A percentile compares a stretch with the other conserved stretches of the same genome.
Conservation (phyloP, 2,888 invertebrate species). For the Flexamia atlantica region DNA sequence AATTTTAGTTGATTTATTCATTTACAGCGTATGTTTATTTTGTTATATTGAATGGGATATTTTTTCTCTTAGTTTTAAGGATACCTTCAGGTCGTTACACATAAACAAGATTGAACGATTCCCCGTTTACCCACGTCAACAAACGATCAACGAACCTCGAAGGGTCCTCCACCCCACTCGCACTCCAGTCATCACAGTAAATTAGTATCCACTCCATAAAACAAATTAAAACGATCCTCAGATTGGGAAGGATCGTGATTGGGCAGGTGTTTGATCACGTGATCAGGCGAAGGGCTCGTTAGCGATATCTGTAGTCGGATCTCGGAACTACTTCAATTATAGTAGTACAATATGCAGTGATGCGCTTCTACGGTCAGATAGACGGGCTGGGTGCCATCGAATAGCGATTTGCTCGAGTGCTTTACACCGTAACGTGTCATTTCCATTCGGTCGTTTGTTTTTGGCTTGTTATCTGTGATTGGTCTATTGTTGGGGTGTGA, state of each 20-base stretch:
- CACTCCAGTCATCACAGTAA: too few relatives aligned
- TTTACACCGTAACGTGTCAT: conserved; percentile 26
- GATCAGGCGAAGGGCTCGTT: conserved; percentile 32
- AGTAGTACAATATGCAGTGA: conserved; percentile 47
- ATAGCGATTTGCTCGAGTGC: conserved; percentile 22
- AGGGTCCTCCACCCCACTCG: too few relatives aligned
- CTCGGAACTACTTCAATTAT: conserved; percentile 29
- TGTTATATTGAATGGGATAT: too few relatives aligned
- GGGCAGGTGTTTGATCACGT: conserved; percentile 13
- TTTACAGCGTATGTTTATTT: too few relatives aligned
- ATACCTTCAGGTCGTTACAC: too few relatives aligned
- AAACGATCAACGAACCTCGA: too few relatives aligned
- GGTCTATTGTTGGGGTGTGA: conserved; percentile 14
- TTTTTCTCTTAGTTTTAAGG: too few relatives aligned
- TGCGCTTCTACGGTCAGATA: conserved; percentile 13
- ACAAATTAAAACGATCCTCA: not conserved
- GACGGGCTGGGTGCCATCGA: conserved; percentile 1
- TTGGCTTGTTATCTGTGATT: conserved; percentile 38
- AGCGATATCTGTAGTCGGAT: conserved; percentile 32
- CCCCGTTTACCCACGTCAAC: too few relatives aligned
- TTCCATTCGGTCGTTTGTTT: conserved; percentile 34
- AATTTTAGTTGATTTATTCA: too few relatives aligned
- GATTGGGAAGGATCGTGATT: not conserved
- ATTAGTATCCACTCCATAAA: not conserved
- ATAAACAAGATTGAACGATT: too few relatives aligned